These are phyloP conservation scores for Fopius arisanus DNA, from an alignment of 1,140 invertebrate species.

Conservation along the genomic window DNA sequence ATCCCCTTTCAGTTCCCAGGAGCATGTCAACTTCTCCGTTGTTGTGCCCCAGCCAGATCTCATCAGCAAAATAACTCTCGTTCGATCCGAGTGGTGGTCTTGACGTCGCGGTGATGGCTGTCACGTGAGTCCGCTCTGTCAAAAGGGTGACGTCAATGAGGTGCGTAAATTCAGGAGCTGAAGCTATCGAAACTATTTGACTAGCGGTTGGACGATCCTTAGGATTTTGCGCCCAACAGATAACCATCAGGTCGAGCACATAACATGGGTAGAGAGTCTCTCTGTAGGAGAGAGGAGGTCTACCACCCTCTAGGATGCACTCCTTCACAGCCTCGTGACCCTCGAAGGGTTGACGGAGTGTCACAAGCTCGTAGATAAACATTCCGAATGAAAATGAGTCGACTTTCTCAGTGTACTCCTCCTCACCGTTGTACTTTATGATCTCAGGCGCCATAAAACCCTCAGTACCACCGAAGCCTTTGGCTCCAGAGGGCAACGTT, in stretches of 20 bases:
- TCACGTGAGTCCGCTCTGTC: slow-evolving; percentile 68
- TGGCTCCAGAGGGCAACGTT: slow-evolving; percentile 88
- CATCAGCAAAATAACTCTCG: slow-evolving; percentile 62
- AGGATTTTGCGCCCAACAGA: slow-evolving; percentile 93
- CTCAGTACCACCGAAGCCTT: slow-evolving; percentile 97
- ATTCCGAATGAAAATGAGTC: slow-evolving; percentile 99
- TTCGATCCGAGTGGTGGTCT: slow-evolving; percentile 38
- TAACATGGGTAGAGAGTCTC: slow-evolving; percentile 88
- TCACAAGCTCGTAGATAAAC: slow-evolving; percentile 96
- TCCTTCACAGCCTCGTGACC: slow-evolving; percentile 96
- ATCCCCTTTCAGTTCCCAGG: slow-evolving; percentile 67
- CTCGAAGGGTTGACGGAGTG: slow-evolving; percentile 93
- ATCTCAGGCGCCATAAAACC: slow-evolving; percentile 99
- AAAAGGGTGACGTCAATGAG: slow-evolving; percentile 81
- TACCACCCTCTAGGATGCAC: slow-evolving; percentile 91
- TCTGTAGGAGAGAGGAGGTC: slow-evolving; percentile 85
- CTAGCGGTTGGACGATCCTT: slow-evolving; percentile 88
- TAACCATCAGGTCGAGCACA: slow-evolving; percentile 93
- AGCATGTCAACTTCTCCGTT: slow-evolving; percentile 76
- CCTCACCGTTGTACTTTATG: slow-evolving; percentile 96
- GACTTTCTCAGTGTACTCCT: slow-evolving; percentile 98
- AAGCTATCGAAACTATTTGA: slow-evolving; percentile 90
- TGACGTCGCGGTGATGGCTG: slow-evolving; percentile 52
- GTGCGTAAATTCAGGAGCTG: slow-evolving; percentile 92
- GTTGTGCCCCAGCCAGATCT: slow-evolving; percentile 77